Conservation (phyloP, 2,888 invertebrate genomes). For the Steromphala cineraria region DNA sequence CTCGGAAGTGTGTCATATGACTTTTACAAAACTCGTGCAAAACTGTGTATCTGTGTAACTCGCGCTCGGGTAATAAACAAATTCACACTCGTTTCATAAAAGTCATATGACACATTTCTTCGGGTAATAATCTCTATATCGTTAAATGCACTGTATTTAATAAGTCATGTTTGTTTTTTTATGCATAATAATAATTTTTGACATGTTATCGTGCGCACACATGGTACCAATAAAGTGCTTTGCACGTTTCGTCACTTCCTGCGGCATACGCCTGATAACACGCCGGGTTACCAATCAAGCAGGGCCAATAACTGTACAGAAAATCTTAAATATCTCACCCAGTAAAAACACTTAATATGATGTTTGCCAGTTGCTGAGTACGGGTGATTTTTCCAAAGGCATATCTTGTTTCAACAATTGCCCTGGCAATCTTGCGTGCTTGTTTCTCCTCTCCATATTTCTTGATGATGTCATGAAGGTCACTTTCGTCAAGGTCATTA, state of each 20-base stretch:
- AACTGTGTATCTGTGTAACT: no score
- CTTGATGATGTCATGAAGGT: conserved; percentile 89
- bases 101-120: no score
- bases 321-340: conserved; percentile 42
- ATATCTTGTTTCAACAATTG: conserved; percentile 88
- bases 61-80: no score
- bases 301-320: background rate
- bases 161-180: no score
- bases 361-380: conserved; percentile 87
- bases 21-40: no score
- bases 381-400: conserved; percentile 86
- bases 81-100: no score
- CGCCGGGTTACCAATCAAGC: background rate
- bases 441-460: conserved; percentile 93
- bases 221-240: no score
- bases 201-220: no score
- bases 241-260: background rate
- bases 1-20: no score
- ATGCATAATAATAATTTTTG: no score
- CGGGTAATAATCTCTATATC: no score
- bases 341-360: conserved; percentile 78
- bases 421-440: conserved; percentile 88
- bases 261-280: background rate
- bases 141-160: no score
- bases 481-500: conserved; percentile 85